Conservation (phyloP, 2,888 invertebrate genomes). For the Apeira syringaria region DNA sequence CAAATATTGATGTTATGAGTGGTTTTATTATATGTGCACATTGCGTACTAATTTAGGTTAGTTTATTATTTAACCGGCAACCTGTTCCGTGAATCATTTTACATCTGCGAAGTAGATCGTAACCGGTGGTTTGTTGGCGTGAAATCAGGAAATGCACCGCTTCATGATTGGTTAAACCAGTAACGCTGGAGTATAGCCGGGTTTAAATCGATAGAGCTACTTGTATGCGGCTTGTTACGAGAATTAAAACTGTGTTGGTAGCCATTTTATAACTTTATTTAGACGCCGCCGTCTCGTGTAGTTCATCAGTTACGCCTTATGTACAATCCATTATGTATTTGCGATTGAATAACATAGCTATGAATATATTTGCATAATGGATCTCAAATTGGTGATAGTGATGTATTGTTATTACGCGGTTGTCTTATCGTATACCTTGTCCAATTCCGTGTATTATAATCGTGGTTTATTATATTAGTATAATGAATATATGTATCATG, state of each 20-base stretch:
- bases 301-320: slow-evolving; percentile 14
- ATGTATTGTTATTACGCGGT: slow-evolving; percentile 1
- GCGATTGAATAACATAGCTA: slow-evolving; percentile 1
- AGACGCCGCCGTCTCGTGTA: slow-evolving; percentile 7
- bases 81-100: slow-evolving; percentile 39
- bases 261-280: slow-evolving; percentile 27
- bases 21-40: no score
- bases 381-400: slow-evolving; percentile 2
- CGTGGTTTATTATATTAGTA: no score
- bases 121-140: slow-evolving; percentile 47
- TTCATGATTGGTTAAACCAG: slow-evolving; percentile 50
- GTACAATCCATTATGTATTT: slow-evolving; percentile 3
- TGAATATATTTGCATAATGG: slow-evolving; percentile 17
- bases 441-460: neutral
- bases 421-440: neutral
- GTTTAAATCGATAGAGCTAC: slow-evolving; percentile 36
- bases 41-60: slow-evolving; percentile 19
- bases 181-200: slow-evolving; percentile 44
- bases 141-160: slow-evolving; percentile 58
- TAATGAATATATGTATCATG: no score
- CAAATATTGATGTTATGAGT: no score
- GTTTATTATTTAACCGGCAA: slow-evolving; percentile 31
- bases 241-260: slow-evolving; percentile 25
- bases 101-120: slow-evolving; percentile 49
- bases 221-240: slow-evolving; percentile 35